phyloP scores from a whole-genome alignment of 2,888 invertebrate species.

The Agrotis clavis region DNA sequence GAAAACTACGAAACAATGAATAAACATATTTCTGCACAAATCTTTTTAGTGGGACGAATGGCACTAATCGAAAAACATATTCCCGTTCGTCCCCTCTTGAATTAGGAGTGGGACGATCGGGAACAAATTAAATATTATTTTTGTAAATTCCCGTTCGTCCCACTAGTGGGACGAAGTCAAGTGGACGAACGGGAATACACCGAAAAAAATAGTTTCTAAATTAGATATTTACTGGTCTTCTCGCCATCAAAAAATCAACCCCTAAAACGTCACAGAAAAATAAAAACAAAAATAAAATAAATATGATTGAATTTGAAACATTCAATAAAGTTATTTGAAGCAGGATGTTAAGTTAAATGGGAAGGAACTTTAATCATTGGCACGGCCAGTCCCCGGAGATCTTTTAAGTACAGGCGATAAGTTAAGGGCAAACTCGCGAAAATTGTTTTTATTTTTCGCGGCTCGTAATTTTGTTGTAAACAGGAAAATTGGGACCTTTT shows the following conservation, averaged over 20 bases:
- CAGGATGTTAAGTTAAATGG: slow-evolving; percentile 63
- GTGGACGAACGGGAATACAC: too few species aligned
- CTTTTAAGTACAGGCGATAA: slow-evolving; percentile 65
- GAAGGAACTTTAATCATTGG: slow-evolving; percentile 68
- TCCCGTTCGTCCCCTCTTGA: too few species aligned
- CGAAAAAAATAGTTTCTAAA: background rate
- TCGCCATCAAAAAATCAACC: background rate
- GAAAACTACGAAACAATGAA: too few species aligned
- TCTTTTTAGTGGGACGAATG: too few species aligned
- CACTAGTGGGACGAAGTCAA: too few species aligned
- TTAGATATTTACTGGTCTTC: background rate
- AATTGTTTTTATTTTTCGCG: slow-evolving; percentile 29
- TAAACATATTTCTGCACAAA: too few species aligned
- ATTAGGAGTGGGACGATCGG: too few species aligned
- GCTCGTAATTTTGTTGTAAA: slow-evolving; percentile 28
- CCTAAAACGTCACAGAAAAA: background rate
- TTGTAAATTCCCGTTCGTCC: too few species aligned
- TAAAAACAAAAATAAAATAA: slow-evolving; percentile 27
- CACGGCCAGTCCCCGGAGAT: slow-evolving; percentile 59
- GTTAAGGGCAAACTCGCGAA: slow-evolving; percentile 59
- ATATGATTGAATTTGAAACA: slow-evolving; percentile 60
- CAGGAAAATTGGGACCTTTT: slow-evolving; percentile 24
- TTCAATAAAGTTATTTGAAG: slow-evolving; percentile 61
- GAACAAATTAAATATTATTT: too few species aligned
- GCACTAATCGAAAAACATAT: too few species aligned